Conservation (phyloP, 2,888 invertebrate species). For the Ormia ochracea region DNA sequence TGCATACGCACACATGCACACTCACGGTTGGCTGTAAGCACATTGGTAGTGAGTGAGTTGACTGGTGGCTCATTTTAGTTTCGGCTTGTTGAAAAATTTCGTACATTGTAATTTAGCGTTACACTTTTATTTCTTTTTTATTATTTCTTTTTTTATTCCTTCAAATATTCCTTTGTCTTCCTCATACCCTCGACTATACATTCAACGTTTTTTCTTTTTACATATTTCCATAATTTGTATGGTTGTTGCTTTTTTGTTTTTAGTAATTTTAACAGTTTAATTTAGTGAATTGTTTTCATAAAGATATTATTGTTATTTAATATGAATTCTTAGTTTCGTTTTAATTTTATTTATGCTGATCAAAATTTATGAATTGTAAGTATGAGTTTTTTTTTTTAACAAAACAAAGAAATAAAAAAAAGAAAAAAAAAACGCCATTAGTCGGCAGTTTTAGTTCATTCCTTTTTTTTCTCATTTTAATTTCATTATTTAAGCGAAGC, state of each 20-base stretch:
- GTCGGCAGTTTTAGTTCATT: slow-evolving; percentile 48
- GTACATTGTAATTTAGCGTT: slow-evolving; percentile 67
- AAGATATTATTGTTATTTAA: slow-evolving; percentile 52
- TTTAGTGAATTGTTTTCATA: slow-evolving; percentile 55
- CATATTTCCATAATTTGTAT: slow-evolving; percentile 56
- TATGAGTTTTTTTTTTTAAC: slow-evolving; percentile 16
- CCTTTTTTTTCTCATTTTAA: slow-evolving; percentile 16
- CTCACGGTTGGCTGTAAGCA: no score
- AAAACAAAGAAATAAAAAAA: no score
- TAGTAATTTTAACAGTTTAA: slow-evolving; percentile 57
- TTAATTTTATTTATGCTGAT: slow-evolving; percentile 41
- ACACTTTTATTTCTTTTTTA: slow-evolving; percentile 32
- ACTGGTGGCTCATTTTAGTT: slow-evolving; percentile 73
- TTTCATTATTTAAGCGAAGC: slow-evolving; percentile 41
- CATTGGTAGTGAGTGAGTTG: slow-evolving; percentile 50
- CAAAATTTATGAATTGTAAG: slow-evolving; percentile 46
- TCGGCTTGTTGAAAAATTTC: slow-evolving; percentile 73
- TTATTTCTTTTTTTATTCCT: slow-evolving; percentile 11
- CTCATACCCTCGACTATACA: slow-evolving; percentile 17
- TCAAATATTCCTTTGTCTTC: slow-evolving; percentile 38
- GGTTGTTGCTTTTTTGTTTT: slow-evolving; percentile 21
- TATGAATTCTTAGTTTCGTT: slow-evolving; percentile 34
- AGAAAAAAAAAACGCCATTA: slow-evolving; percentile 50
- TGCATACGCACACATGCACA: no score
- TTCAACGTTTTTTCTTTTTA: slow-evolving; percentile 3